Evolutionary conservation across 2,113 vertebrate genomes (phyloP).

Genomic region (Caracal caracal): DNA sequence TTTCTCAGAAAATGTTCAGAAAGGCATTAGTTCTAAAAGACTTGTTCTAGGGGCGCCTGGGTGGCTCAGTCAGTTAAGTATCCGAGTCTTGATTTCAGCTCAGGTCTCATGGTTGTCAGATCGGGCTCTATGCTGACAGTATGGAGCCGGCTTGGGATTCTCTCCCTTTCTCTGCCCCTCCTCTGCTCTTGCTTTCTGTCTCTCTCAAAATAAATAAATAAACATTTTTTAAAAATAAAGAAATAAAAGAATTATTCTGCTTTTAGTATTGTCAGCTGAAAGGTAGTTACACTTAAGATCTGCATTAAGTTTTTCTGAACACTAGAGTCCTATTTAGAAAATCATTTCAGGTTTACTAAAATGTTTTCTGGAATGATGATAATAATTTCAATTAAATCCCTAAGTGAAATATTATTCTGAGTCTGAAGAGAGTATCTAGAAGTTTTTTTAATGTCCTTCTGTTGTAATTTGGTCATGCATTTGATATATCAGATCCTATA

Average conservation of each 20-base stretch:
- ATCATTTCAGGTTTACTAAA: not conserved
- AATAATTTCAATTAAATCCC: not conserved
- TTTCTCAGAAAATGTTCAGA: not conserved
- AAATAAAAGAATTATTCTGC: not conserved
- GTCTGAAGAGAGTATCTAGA: not conserved
- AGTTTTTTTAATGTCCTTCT: not conserved
- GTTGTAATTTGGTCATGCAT: not conserved
- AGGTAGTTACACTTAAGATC: not conserved
- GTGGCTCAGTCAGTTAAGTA: too few relatives aligned
- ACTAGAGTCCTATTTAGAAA: not conserved
- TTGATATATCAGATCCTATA: not conserved
- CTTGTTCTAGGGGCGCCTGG: not conserved
- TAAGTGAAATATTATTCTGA: not conserved
- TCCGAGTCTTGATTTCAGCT: too few relatives aligned
- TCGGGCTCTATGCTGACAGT: too few relatives aligned
- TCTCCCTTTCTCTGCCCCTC: too few relatives aligned
- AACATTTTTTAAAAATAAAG: too few relatives aligned
- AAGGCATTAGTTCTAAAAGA: not conserved
- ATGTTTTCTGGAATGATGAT: not conserved
- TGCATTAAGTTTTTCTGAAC: not conserved
- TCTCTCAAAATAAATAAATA: too few relatives aligned
- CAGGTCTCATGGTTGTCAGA: too few relatives aligned
- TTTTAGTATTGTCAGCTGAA: not conserved
- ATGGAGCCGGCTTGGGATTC: too few relatives aligned
- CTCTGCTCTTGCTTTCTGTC: too few relatives aligned